Evolutionary conservation across 2,113 vertebrate species (phyloP), one percentile per base, ranked within the genome.

Genomic region (Stegostoma tigrinum): DNA sequence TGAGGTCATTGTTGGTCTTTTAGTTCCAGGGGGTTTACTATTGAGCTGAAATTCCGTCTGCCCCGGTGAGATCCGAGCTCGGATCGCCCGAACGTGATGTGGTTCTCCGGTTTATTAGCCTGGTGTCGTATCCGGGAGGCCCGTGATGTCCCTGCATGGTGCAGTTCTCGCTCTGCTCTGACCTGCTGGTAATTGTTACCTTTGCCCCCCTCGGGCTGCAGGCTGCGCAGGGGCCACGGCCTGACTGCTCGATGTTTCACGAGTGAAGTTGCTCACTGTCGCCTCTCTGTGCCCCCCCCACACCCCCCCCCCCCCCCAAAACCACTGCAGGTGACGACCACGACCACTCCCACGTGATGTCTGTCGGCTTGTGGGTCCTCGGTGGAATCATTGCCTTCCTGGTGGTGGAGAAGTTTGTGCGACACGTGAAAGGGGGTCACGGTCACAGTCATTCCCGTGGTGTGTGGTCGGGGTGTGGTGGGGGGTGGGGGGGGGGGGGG

Each of bases 361-460:
- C 98, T 0, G 98, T 99, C 96, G 98, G 98, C 8, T 96, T 98
- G 83, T 99, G 98, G 98, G 98, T 99, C 30, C 98, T 99, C 23
- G 98, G 97, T 2, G 98, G 98, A 64, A 98, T 99, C 96, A 97
- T 99, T 23, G 98, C 98, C n/a, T 99, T 99, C 96, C 97, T 99
- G 66, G 97, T 98, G 61, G 98, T 99, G 61, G 98, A 99, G 97
- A 99, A 98, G 66, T 98, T 98, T 97, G 98, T 99, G 95, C 98
- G 98, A 83, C 97, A 98, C 19, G 96, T 98, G 95, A 99, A 99
- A 96, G 98, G 98, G 66, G 98, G 98, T 48, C 97, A 97, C 0
- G 96, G 97, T 1, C 98, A 98, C 64, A 95, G 97, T 0, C 97
- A 98, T 0, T 96, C 97, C 0, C 98, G 98, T 0, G 52, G 48